These are phyloP conservation scores for Drosophila funebris DNA, from an alignment of 1,140 invertebrate species.

Conservation along the genomic window DNA sequence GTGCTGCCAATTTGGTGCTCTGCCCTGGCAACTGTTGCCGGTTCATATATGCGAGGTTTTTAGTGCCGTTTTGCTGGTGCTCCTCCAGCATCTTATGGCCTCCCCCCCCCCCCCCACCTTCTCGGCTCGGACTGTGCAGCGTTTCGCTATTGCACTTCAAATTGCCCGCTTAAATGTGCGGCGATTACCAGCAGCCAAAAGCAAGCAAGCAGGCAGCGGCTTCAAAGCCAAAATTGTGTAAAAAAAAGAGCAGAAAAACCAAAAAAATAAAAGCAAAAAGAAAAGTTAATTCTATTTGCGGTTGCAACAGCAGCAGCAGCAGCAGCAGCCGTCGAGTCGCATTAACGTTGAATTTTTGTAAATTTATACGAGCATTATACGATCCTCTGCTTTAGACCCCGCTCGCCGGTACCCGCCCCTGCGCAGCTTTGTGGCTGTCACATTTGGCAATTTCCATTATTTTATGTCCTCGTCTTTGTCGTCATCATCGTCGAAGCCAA, in stretches of 20 bases:
- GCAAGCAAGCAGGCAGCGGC: conserved; percentile 4
- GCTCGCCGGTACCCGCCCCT: conserved; percentile 2
- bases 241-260: conserved; percentile 3
- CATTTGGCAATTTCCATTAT: conserved; percentile 81
- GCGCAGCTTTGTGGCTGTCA: conserved; percentile 75
- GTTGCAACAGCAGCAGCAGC: conserved; percentile 46
- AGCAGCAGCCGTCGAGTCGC: conserved; percentile 41
- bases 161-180: conserved; percentile 75
- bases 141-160: conserved; percentile 60
- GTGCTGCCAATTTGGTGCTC: conserved; percentile 66
- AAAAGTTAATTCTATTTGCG: conserved; percentile 79
- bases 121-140: conserved; percentile 23
- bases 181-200: conserved; percentile 71
- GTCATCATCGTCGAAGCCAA: conserved; percentile 61
- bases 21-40: conserved; percentile 73
- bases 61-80: conserved; percentile 42
- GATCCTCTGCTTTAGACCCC: conserved; percentile 48
- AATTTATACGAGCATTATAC: conserved; percentile 79
- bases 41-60: conserved; percentile 64
- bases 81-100: conserved; percentile 6
- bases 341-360: conserved; percentile 74
- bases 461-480: conserved; percentile 68
- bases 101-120: neutral
- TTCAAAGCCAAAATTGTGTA: conserved; percentile 48
- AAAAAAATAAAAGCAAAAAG: conserved; percentile 9